These are phyloP conservation scores for Trissolcus brochymenae DNA, from an alignment of 2,888 invertebrate species.

Conservation along the genomic window DNA sequence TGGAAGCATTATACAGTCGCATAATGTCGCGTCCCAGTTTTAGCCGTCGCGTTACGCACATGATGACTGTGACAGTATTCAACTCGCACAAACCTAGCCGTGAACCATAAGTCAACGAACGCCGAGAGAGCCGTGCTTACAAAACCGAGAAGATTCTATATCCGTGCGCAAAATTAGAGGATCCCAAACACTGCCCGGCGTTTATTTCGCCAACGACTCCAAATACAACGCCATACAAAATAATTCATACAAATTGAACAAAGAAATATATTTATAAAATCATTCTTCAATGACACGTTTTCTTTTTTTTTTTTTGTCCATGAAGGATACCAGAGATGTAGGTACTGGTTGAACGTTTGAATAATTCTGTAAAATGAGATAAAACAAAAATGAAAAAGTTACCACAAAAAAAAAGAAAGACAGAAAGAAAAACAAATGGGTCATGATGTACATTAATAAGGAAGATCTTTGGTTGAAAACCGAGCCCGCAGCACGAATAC, in stretches of 20 bases:
- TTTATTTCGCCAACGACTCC: slow-evolving; percentile 13
- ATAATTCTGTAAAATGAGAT: too few relatives aligned
- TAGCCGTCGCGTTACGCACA: slow-evolving; percentile 45
- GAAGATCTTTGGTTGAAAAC: slow-evolving; percentile 22
- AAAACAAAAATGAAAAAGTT: not conserved
- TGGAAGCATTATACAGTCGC: slow-evolving; percentile 40
- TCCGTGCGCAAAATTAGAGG: slow-evolving; percentile 54
- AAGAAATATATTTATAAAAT: too few relatives aligned
- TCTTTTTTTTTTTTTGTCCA: too few relatives aligned
- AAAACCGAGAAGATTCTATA: slow-evolving; percentile 58
- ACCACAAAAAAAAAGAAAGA: slow-evolving; percentile 10
- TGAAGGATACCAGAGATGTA: too few relatives aligned
- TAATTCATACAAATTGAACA: too few relatives aligned
- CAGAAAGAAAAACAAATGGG: too few relatives aligned
- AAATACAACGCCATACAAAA: slow-evolving; percentile 8
- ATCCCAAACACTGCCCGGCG: slow-evolving; percentile 25
- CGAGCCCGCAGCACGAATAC: slow-evolving; percentile 23
- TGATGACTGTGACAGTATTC: slow-evolving; percentile 57
- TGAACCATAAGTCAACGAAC: slow-evolving; percentile 59
- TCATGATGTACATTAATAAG: slow-evolving; percentile 38
- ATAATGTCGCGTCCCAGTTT: slow-evolving; percentile 57
- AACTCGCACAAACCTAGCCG: slow-evolving; percentile 54
- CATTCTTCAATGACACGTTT: too few relatives aligned
- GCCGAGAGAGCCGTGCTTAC: slow-evolving; percentile 49
- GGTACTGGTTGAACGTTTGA: too few relatives aligned